phyloP scores from a whole-genome alignment of 2,113 vertebrate species.

The Neotoma lepida region DNA sequence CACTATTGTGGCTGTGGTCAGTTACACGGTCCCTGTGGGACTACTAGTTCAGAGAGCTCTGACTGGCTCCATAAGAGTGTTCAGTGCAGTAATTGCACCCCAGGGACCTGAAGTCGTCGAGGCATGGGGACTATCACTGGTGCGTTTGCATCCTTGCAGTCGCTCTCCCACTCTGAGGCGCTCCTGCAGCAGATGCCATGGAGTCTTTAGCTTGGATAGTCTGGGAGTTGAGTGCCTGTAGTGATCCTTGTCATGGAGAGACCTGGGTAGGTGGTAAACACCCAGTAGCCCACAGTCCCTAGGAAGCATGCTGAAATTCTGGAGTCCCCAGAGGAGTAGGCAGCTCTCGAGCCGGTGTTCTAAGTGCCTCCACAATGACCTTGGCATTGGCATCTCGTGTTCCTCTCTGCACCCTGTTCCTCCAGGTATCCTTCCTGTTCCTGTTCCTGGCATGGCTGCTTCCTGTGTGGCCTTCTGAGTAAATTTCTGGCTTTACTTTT shows the following conservation, averaged over 20 bases:
- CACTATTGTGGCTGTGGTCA: rapidly evolving
- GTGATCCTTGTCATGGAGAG: not conserved
- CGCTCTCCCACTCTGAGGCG: not conserved
- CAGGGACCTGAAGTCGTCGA: not conserved
- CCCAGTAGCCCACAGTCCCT: not conserved
- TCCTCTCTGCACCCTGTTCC: not conserved
- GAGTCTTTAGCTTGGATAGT: not conserved
- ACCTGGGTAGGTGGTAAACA: not conserved
- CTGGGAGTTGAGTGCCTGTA: not conserved
- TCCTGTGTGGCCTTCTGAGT: not conserved
- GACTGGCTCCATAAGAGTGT: not conserved
- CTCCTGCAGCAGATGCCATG: not conserved
- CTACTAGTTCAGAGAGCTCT: not conserved
- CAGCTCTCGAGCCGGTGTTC: too few species aligned
- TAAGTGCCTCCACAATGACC: not conserved
- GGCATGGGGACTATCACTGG: not conserved
- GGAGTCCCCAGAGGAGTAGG: not conserved
- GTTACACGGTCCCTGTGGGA: rapidly evolving
- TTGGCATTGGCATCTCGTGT: not conserved
- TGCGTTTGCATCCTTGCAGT: too few species aligned
- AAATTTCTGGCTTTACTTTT: not conserved
- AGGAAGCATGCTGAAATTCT: too few species aligned
- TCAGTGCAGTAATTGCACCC: not conserved
- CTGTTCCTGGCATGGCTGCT: not conserved
- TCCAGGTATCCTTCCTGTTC: not conserved